phyloP scores from a whole-genome alignment of 2,888 invertebrate species.

The Cryptus armator region DNA sequence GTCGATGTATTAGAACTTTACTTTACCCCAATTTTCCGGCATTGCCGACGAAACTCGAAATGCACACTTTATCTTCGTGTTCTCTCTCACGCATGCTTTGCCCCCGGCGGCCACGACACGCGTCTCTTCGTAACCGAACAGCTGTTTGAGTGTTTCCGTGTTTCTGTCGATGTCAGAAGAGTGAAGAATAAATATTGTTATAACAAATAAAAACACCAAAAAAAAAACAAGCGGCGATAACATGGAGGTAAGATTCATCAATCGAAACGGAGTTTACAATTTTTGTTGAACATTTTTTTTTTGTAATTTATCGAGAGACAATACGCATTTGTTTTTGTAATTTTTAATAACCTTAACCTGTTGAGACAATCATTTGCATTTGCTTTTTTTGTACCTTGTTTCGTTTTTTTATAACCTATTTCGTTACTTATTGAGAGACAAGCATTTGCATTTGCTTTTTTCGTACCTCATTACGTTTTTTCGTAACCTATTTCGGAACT shows the following conservation, averaged over 20 bases:
- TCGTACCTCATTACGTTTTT: too few species aligned
- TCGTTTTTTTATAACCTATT: too few species aligned
- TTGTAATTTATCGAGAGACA: too few species aligned
- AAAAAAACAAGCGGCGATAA: background rate
- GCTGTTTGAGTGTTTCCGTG: slow-evolving; percentile 40
- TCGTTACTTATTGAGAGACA: too few species aligned
- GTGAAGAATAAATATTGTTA: slow-evolving; percentile 27
- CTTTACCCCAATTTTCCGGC: background rate
- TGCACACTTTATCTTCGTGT: background rate
- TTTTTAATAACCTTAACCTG: too few species aligned
- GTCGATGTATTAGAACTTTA: background rate
- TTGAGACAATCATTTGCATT: too few species aligned
- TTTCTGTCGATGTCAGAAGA: slow-evolving; percentile 28
- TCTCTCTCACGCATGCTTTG: background rate
- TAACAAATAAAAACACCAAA: slow-evolving; percentile 2
- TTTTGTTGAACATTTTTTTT: background rate
- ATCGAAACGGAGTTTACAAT: background rate
- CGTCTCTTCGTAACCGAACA: slow-evolving; percentile 43
- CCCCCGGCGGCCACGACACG: background rate
- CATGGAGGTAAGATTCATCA: slow-evolving; percentile 57
- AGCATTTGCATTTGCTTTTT: too few species aligned
- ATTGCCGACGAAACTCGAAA: background rate
- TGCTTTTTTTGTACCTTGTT: too few species aligned
- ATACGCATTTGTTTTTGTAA: too few species aligned
- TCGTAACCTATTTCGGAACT: too few species aligned